Base-by-base conservation (phyloP, 1,140 invertebrate genomes). In the Stenopsyche tienmushanensis region DNA sequence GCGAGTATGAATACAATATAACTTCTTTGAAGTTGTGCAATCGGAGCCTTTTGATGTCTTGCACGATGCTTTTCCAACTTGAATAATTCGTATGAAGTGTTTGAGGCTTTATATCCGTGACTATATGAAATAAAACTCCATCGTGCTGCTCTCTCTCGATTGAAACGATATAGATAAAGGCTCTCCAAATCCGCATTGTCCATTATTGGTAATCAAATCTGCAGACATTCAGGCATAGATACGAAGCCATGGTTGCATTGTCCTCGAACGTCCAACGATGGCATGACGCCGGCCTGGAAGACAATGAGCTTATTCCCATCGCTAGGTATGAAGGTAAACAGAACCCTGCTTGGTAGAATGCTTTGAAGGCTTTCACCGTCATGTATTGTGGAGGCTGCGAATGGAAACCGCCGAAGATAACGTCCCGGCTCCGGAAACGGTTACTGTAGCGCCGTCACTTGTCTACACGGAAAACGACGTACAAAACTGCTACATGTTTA, bases 361-460 rank as follows among this genome's bases (percentile, higher is more conserved):
- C 34, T 9, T 41, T 41, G n/a, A 41, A 41, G 8, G 34, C 34
- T n/a, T n/a, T 9, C n/a, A n/a, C n/a, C n/a, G n/a, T n/a, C n/a
- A n/a, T n/a, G n/a, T n/a, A n/a, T n/a, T 45, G 44, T 2, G 10
- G 49, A 24, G 17, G 23, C 59, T 42, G 23, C 60, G 60, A 18
- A 8, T 15, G 26, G 17, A 34, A 17, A 13, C 17, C 21, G 57
- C 57, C 18, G 52, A 17, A 20, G 64, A 66, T 66, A 66, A 60
- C 45, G 18, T 20, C 21, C 25, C 53, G 53, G 13, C 55, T 15
- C 55, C 64, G 64, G 64, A 66, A 66, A 34, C 24, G 42, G 34
- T 15, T 53, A 65, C 57, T 65, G 63, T 65, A 18, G 34, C 21
- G 8, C 15, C 41, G 63, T 45, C 41, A 25, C 45, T n/a, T 20